Percentiles rank a stretch among this genome's conserved stretches.
Evolutionary conservation across 2,888 invertebrate species (phyloP).

Genomic region (Sthenelais limicola): DNA sequence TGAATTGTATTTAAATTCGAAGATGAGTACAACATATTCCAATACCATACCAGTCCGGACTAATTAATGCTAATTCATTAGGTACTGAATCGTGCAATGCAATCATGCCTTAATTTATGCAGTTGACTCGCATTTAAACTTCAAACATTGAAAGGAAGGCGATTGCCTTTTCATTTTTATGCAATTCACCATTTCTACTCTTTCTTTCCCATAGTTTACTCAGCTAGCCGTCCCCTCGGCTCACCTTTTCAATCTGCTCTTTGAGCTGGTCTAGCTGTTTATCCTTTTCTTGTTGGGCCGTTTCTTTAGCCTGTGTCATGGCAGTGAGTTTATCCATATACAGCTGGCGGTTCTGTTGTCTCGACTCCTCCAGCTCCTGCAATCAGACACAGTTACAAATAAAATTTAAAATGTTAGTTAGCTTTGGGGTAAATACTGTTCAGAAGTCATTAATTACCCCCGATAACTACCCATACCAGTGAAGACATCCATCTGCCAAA

Average conservation of each 20-base stretch:
- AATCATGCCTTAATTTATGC: background rate
- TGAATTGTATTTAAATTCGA: too few relatives aligned
- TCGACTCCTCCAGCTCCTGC: conserved; percentile 67
- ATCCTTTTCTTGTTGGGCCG: conserved; percentile 61
- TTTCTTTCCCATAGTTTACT: background rate
- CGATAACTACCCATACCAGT: too few relatives aligned
- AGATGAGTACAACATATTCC: too few relatives aligned
- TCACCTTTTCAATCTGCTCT: conserved; percentile 54
- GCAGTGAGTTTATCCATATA: conserved; percentile 65
- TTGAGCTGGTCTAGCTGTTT: conserved; percentile 60
- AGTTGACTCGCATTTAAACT: background rate
- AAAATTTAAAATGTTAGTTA: too few relatives aligned
- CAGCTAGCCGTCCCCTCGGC: background rate
- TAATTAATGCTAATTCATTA: too few relatives aligned
- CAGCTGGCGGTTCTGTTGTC: conserved; percentile 57
- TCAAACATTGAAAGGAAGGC: too few relatives aligned
- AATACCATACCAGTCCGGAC: too few relatives aligned
- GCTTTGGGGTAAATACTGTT: too few relatives aligned
- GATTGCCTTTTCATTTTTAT: background rate
- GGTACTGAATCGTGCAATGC: too few relatives aligned
- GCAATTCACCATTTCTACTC: background rate
- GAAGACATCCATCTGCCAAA: too few relatives aligned
- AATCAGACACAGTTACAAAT: background rate
- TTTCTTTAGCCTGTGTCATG: conserved; percentile 64
- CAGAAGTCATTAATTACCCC: too few relatives aligned